Base-by-base conservation (phyloP, 2,888 invertebrate genomes). In the Lycocerus yunnanus region DNA sequence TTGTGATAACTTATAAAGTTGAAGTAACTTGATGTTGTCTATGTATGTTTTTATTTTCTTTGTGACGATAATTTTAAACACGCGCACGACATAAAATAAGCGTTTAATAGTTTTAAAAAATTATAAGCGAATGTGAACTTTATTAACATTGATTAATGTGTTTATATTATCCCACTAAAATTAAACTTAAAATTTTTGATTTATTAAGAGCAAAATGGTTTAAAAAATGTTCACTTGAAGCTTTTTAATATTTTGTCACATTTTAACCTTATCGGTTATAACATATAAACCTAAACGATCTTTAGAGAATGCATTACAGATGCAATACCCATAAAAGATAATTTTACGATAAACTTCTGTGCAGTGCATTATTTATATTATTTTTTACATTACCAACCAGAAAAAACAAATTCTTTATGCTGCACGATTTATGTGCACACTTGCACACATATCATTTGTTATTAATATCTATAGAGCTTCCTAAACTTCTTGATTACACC, bases 241-340 rank as follows among this genome's bases (percentile, higher is more conserved):
- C 63, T 61, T 72, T 69, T 72, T 69, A 72, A 72, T 72, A 72
- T 72, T 72, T 72, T 72, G 72, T 68, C 72, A 72, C 72, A 61
- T 68, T 68, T 59, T 68, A 59, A 18, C 24, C 61, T 60, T 60
- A n/a, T n/a, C n/a, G n/a, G n/a, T n/a, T n/a, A n/a, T n/a, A n/a
- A n/a, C n/a, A n/a, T 15, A 16, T 61, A 72, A 68, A 58, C 14
- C 58, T 66, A 58, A 63, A 72, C 68, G 65, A 68, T 68, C 63
- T 68, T 65, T 43, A 66, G 58, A 68, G 72, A 69, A 72, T 68
- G 68, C 58, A 67, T 15, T 68, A 24, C 72, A 72, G 68, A 65
- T 68, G 68, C 68, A 68, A 69, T 27, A 69, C 24, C 18, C 68
- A 65, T 72, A 68, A 72, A 72, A 65, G 68, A 65, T 68, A 72